phyloP scores from a whole-genome alignment of 2,113 vertebrate genomes.

The Syrmaticus mikado region DNA sequence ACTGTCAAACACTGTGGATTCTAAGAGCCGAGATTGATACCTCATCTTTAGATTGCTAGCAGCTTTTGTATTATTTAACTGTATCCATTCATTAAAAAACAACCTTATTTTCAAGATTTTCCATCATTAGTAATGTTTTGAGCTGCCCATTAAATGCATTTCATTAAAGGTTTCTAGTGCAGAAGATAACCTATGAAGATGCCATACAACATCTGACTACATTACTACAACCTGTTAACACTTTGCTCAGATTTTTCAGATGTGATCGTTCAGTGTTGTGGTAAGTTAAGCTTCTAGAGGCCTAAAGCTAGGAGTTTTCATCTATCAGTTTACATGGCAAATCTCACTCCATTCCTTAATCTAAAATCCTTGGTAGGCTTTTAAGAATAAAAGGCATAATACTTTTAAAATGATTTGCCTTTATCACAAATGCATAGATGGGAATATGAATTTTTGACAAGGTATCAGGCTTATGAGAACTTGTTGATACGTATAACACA shows the following conservation, averaged over 20 bases:
- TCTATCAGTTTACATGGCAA: neutral
- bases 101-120: neutral
- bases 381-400: slow-evolving; percentile 33
- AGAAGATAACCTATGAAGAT: neutral
- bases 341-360: slow-evolving; percentile 2
- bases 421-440: slow-evolving; percentile 6
- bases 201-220: neutral
- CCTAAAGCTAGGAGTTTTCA: neutral
- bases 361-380: slow-evolving; percentile 3
- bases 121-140: neutral
- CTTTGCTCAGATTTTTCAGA: neutral
- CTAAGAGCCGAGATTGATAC: neutral
- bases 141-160: neutral
- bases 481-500: slow-evolving; percentile 44
- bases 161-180: neutral
- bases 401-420: slow-evolving; percentile 32
- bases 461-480: slow-evolving; percentile 35
- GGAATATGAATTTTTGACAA: slow-evolving; percentile 47
- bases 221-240: neutral
- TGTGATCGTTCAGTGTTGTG: neutral
- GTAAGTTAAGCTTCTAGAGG: neutral
- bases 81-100: neutral
- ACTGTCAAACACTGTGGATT: neutral
- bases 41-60: neutral
- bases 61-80: neutral